phyloP scores from a whole-genome alignment of 2,797 vertebrate genomes.

The Enteromius mattozi region DNA sequence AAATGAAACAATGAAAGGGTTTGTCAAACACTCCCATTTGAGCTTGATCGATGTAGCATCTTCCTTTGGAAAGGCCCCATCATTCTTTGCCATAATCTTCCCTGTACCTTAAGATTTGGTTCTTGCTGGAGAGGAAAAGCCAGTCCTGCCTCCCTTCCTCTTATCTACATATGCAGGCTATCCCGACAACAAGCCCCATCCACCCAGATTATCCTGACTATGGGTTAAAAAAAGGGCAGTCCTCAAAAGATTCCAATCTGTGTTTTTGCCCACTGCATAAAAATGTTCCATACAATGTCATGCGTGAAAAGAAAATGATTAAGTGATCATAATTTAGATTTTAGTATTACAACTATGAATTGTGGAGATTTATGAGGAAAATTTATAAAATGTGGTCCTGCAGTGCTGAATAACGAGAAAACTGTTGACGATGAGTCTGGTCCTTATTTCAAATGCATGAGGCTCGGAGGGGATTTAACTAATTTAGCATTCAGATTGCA shows the following conservation, averaged over 20 bases:
- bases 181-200: constrained; percentile 69
- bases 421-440: constrained; percentile 26
- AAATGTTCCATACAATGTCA: constrained; percentile 62
- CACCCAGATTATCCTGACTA: constrained; percentile 78
- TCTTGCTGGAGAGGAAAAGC: constrained; percentile 27
- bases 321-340: constrained; percentile 75
- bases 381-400: constrained; percentile 22
- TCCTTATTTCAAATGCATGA: constrained; percentile 42
- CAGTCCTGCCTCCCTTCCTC: constrained; percentile 53
- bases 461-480: constrained; percentile 47
- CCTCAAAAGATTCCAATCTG: constrained; percentile 76
- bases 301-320: constrained; percentile 61
- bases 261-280: constrained; percentile 65
- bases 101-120: constrained; percentile 41
- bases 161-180: constrained; percentile 79
- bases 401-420: constrained; percentile 30
- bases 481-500: constrained; percentile 54
- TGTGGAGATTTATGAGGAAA: constrained; percentile 39
- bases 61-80: constrained; percentile 24
- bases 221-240: constrained; percentile 75
- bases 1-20: constrained; percentile 49
- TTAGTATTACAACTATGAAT: constrained; percentile 60
- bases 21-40: constrained; percentile 54
- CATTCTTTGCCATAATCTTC: constrained; percentile 29
- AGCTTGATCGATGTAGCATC: constrained; percentile 32